Conservation (phyloP, 1,140 invertebrate genomes). For the Camponotus vicinus region DNA sequence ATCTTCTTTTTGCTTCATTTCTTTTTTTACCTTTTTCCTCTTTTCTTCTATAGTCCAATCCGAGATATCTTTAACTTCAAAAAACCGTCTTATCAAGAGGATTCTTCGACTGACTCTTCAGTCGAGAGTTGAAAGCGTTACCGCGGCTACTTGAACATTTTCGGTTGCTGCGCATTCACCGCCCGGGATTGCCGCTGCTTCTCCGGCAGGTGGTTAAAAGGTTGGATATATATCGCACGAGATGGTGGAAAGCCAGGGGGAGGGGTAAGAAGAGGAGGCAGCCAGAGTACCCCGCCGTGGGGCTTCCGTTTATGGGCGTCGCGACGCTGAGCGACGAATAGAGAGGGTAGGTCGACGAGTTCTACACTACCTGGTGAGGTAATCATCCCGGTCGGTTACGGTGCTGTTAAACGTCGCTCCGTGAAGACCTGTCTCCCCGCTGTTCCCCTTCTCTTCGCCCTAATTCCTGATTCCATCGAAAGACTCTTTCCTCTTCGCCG, state of each 20-base stretch:
- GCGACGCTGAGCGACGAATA: slow-evolving; percentile 69
- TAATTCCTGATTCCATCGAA: neutral
- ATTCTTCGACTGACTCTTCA: slow-evolving; percentile 47
- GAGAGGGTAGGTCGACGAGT: slow-evolving; percentile 64
- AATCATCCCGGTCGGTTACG: slow-evolving; percentile 79
- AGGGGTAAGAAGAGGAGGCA: neutral
- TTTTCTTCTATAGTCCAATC: neutral
- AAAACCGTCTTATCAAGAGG: slow-evolving; percentile 23
- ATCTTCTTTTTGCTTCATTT: neutral
- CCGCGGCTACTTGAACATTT: slow-evolving; percentile 38
- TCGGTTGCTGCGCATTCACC: slow-evolving; percentile 54
- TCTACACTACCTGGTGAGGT: slow-evolving; percentile 65
- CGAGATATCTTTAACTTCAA: slow-evolving; percentile 42
- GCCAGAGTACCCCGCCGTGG: slow-evolving; percentile 66
- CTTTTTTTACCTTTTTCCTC: too few species aligned
- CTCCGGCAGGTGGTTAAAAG: slow-evolving; percentile 58
- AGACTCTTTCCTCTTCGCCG: neutral
- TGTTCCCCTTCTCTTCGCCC: slow-evolving; percentile 49
- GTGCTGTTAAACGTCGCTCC: slow-evolving; percentile 77
- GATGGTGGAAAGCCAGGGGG: neutral
- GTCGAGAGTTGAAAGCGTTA: slow-evolving; percentile 52
- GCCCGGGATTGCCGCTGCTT: slow-evolving; percentile 55
- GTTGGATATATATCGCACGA: slow-evolving; percentile 41
- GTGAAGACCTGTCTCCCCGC: slow-evolving; percentile 67
- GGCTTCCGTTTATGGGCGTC: slow-evolving; percentile 78